Evolutionary conservation across 1,140 invertebrate genomes (phyloP), one percentile per base, ranked within the genome.

Genomic region (Pararge aegeria): DNA sequence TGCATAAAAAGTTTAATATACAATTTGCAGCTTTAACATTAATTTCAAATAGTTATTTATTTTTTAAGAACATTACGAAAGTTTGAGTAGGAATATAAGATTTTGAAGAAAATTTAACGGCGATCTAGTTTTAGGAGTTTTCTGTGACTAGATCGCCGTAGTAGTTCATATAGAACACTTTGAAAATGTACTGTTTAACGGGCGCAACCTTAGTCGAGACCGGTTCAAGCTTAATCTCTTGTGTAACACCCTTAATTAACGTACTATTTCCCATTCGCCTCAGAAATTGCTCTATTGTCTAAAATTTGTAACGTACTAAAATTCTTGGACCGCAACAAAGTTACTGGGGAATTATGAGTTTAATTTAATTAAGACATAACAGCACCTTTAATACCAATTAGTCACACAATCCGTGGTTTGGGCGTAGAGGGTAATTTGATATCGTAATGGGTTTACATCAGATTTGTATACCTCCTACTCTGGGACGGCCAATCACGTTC

Each of bases 311-410:
- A 83, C 71, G 78, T 81, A 63, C 71, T 82, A 80, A 83, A 83
- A 75, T 78, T 73, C 62, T 67, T 70, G 65, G 68, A 79, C 74
- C 75, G 72, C 69, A 78, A 73, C 79, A 75, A 49, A 69, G 72
- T 83, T 78, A 78, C 70, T 61, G 58, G 62, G 66, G 73, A 78
- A 83, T 82, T 76, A 84, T 78, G 74, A 76, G 73, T 75, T 75
- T 84, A 85, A 87, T 87, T 85, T 83, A 87, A 87, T 87, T 87
- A 85, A 83, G 80, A 82, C 68, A 82, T 80, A 81, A 81, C 81
- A 82, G 70, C 78, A 78, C 69, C 70, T 80, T 79, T 84, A 80
- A 87, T 78, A 68, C 75, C 77, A 81, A 87, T 87, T 85, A 85
- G 84, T 87, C 79, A 83, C 77, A 87, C 82, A 70, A 75, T 76